Conservation (phyloP, 2,797 vertebrate genomes). For the Amblyraja radiata region DNA sequence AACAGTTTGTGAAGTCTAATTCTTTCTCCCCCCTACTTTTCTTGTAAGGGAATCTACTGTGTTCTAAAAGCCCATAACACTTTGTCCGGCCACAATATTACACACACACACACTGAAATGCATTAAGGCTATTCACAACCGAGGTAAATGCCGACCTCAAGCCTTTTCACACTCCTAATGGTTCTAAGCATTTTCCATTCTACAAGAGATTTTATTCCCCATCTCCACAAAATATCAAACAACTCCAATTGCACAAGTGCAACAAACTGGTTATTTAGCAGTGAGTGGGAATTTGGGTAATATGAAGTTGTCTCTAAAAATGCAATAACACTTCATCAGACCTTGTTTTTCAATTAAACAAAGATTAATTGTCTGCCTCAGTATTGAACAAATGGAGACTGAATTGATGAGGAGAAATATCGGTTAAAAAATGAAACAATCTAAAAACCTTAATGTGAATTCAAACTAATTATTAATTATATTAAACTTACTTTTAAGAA, state of each 20-base stretch:
- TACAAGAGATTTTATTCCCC: background rate
- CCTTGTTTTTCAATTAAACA: background rate
- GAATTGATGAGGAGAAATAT: background rate
- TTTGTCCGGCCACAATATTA: background rate
- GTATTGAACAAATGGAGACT: background rate
- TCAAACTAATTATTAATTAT: background rate
- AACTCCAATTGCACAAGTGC: background rate
- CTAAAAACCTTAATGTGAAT: background rate
- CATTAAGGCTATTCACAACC: background rate
- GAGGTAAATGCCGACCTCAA: background rate
- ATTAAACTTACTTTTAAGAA: too few relatives aligned
- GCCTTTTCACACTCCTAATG: background rate
- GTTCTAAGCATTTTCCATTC: background rate
- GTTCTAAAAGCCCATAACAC: background rate
- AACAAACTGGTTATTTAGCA: background rate
- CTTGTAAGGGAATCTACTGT: background rate
- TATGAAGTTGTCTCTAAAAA: background rate
- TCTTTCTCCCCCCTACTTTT: background rate
- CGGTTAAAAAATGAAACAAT: background rate
- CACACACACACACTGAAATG: too few relatives aligned
- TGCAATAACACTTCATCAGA: background rate
- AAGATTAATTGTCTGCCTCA: too few relatives aligned
- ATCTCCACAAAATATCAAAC: background rate
- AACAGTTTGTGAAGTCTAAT: background rate
- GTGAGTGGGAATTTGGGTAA: background rate